Evolutionary conservation across 2,113 vertebrate genomes (phyloP), one percentile per base, ranked within the genome.

Genomic region (Leptosomus discolor): DNA sequence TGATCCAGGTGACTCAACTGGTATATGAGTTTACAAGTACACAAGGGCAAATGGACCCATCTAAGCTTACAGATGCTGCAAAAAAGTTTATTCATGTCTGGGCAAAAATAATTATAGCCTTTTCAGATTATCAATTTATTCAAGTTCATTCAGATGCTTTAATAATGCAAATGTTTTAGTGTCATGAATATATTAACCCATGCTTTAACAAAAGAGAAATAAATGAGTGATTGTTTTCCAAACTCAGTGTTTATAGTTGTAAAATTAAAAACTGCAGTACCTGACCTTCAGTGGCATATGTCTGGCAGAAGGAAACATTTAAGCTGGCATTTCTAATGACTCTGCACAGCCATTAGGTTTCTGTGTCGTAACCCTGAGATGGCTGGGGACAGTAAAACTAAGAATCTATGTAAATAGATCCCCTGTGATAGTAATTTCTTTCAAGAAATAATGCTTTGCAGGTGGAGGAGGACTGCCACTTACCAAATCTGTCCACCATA

Each of bases 1-100:
- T 82, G n/a, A 83, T 90, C 74, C 90, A 80, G 39, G 45, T 96
- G 81, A 88, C 48, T 96, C 65, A 93, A 73, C 34, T 88, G 45
- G 12, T 79, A 17, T 51, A 36, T 56, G 37, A 71, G 29, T 85
- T 88, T 94, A 73, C 27, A 85, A 76, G 45, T 64, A 26, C 45
- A 76, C 13, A 77, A 79, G 79, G 75, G 36, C 75, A 94, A 93
- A 88, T 56, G 53, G 65, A 79, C 50, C n/a, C 48, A 63, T 34
- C 70, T 50, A 69, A 90, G 41, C 32, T 91, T 93, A 83, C 22
- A 65, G 41, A 79, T 79, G 43, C 50, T 88, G 39, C 32, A 91
- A 75, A 91, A 56, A 53, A 41, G 16, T 11, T 57, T 73, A 78
- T 81, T 91, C 57, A 67, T 73, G 37, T 60, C 58, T 88, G 41